phyloP scores from a whole-genome alignment of 2,888 invertebrate genomes.

The Onthophagus sagittarius region DNA sequence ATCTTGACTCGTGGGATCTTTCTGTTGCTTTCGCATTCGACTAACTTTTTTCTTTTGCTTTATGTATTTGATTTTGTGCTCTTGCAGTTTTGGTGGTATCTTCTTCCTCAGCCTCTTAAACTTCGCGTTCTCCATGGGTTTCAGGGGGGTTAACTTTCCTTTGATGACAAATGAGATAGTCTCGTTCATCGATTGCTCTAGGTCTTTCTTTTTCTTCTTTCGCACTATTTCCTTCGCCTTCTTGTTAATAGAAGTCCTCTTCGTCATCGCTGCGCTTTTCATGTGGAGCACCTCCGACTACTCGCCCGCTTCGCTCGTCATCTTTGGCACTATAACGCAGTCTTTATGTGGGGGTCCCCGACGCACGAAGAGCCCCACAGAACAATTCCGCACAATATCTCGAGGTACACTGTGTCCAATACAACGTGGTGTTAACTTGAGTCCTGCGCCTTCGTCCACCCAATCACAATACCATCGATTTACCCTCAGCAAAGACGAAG shows the following conservation, averaged over 20 bases:
- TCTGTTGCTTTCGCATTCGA: constrained; percentile 22
- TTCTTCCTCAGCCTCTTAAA: constrained; percentile 28
- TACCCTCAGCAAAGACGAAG: constrained; percentile 29
- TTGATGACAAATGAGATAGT: constrained; percentile 47
- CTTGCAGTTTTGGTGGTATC: constrained; percentile 29
- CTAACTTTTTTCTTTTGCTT: constrained; percentile 21
- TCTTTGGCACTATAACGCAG: neutral
- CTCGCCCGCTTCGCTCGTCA: neutral
- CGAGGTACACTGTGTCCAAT: constrained; percentile 28
- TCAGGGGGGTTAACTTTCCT: constrained; percentile 43
- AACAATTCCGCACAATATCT: neutral
- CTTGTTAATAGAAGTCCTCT: constrained; percentile 23
- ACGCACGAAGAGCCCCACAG: neutral
- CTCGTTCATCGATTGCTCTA: constrained; percentile 43
- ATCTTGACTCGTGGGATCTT: constrained; percentile 11
- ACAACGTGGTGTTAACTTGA: constrained; percentile 31
- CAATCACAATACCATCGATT: constrained; percentile 38
- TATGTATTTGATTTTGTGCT: constrained; percentile 22
- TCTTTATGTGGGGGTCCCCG: too few relatives aligned
- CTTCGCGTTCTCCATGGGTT: constrained; percentile 29
- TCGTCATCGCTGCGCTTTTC: constrained; percentile 24
- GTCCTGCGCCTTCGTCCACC: constrained; percentile 41
- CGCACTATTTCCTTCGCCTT: constrained; percentile 37
- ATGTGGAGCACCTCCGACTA: constrained; percentile 11
- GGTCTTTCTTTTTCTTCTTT: constrained; percentile 30